These are phyloP conservation scores for Volucella inanis DNA, from an alignment of 2,888 invertebrate genomes.

Conservation along the genomic window DNA sequence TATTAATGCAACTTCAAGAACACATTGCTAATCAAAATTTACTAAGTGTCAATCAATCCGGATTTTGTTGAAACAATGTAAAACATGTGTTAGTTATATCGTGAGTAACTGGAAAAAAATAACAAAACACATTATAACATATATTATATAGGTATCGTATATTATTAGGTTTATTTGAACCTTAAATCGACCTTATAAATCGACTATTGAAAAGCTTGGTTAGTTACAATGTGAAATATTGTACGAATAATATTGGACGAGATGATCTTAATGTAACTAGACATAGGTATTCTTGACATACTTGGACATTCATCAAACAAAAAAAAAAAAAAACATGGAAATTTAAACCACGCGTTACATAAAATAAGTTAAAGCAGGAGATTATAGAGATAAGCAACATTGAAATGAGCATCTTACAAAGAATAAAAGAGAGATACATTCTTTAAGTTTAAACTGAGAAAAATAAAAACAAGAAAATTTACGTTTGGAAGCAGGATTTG, in stretches of 20 bases:
- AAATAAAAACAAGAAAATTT: slow-evolving; percentile 25
- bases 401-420: slow-evolving; percentile 28
- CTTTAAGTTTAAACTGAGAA: slow-evolving; percentile 1
- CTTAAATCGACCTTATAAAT: too few relatives aligned
- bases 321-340: slow-evolving; percentile 36
- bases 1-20: too few relatives aligned
- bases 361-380: slow-evolving; percentile 63
- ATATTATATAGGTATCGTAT: too few relatives aligned
- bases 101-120: too few relatives aligned
- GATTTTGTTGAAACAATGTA: too few relatives aligned
- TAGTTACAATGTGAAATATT: slow-evolving; percentile 10
- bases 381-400: slow-evolving; percentile 18
- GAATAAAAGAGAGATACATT: slow-evolving; percentile 23
- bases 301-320: slow-evolving; percentile 40
- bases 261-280: slow-evolving; percentile 56
- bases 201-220: slow-evolving; percentile 33
- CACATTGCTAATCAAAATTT: too few relatives aligned
- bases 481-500: slow-evolving; percentile 33
- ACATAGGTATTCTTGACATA: slow-evolving; percentile 7
- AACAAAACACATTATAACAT: too few relatives aligned
- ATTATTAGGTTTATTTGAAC: too few relatives aligned
- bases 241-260: not conserved
- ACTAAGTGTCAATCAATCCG: too few relatives aligned
- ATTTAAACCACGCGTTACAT: slow-evolving; percentile 16
- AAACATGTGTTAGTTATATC: too few relatives aligned